Evolutionary conservation across 2,888 invertebrate species (phyloP).

Genomic region (Nemapogon koenigi): DNA sequence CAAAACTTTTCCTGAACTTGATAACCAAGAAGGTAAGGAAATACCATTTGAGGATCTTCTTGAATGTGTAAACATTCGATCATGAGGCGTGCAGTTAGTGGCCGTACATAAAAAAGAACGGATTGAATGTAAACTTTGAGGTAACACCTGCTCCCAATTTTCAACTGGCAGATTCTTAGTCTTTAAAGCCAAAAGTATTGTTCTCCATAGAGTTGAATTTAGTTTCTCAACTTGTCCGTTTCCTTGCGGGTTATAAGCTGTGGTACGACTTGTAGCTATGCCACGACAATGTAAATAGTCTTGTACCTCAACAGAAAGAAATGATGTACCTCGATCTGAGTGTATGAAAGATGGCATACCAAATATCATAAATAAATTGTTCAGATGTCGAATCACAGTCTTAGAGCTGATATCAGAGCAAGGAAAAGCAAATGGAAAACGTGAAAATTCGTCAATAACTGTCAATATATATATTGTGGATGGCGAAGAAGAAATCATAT

Average conservation of each 20-base stretch:
- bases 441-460: slow-evolving; percentile 14
- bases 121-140: not conserved
- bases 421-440: slow-evolving; percentile 11
- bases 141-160: not conserved
- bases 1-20: not conserved
- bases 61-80: not conserved
- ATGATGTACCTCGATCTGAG: not conserved
- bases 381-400: not conserved
- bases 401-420: not conserved
- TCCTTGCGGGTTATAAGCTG: not conserved
- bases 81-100: not conserved
- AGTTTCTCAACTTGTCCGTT: not conserved
- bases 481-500: too few species aligned
- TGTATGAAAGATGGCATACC: not conserved
- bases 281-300: not conserved
- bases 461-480: slow-evolving; percentile 15
- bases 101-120: not conserved
- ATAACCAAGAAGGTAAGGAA: not conserved
- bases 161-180: slow-evolving; percentile 1
- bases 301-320: not conserved
- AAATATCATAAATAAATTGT: not conserved
- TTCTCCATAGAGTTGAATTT: not conserved
- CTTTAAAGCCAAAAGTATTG: not conserved
- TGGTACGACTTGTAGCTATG: slow-evolving; percentile 1
- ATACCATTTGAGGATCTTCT: not conserved